phyloP scores from a whole-genome alignment of 2,888 invertebrate genomes.

The Ormia ochracea region DNA sequence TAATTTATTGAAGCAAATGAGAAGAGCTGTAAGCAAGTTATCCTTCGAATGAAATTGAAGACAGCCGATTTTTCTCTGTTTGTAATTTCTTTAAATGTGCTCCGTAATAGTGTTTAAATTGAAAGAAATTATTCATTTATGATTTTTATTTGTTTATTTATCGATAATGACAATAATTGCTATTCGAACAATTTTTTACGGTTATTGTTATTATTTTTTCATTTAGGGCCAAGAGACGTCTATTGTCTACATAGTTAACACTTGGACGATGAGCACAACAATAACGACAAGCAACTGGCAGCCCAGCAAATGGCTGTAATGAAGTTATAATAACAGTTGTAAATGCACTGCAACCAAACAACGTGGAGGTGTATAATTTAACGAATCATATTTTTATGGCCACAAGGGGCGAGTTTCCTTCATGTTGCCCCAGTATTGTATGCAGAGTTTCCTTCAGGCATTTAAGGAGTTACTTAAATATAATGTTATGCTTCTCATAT shows the following conservation, averaged over 20 bases:
- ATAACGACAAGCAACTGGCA: not conserved
- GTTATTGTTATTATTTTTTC: constrained; percentile 61
- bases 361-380: not conserved
- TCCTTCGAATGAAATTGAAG: no score
- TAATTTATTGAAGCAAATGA: no score
- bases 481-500: constrained; percentile 15
- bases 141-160: constrained; percentile 30
- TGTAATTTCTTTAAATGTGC: not conserved
- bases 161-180: constrained; percentile 55
- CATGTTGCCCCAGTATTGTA: not conserved
- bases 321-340: constrained; percentile 59
- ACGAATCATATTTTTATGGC: constrained; percentile 55
- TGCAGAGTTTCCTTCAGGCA: constrained; percentile 29
- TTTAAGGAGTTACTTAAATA: constrained; percentile 51
- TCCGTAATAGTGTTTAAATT: not conserved
- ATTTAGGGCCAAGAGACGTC: constrained; percentile 52
- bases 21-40: no score
- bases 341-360: not conserved
- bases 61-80: no score
- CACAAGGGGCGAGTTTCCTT: constrained; percentile 40
- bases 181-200: constrained; percentile 52
- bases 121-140: no score
- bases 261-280: constrained; percentile 12
- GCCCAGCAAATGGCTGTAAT: constrained; percentile 46
- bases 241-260: constrained; percentile 52